Conservation (phyloP, 2,113 vertebrate genomes). For the Riparia riparia region DNA sequence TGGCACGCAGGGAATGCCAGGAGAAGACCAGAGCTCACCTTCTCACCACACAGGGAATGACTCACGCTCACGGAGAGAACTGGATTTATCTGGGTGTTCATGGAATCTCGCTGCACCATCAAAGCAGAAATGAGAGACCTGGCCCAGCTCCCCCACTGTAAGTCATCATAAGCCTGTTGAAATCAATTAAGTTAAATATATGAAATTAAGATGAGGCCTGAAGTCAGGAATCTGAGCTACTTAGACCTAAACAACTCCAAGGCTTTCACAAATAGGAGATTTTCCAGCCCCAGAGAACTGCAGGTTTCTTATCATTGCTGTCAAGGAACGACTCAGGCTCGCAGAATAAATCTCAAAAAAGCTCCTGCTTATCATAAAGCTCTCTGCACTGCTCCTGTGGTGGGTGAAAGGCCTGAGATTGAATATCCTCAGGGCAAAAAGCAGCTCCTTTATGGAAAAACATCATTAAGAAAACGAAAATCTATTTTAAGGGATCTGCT, state of each 20-base stretch:
- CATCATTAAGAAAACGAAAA: neutral
- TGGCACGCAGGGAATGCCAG: neutral
- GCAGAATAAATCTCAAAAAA: neutral
- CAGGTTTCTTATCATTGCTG: neutral
- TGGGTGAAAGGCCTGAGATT: neutral
- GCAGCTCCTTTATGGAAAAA: neutral
- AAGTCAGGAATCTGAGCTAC: slow-evolving; percentile 29
- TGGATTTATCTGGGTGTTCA: neutral
- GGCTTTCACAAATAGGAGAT: neutral
- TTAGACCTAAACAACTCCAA: neutral
- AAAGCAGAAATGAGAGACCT: neutral
- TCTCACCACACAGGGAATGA: neutral
- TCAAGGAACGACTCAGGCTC: neutral
- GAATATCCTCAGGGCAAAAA: slow-evolving; percentile 10
- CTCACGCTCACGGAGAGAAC: neutral
- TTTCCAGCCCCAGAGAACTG: neutral
- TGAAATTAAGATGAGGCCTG: slow-evolving; percentile 23
- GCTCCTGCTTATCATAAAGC: neutral
- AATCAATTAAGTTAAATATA: slow-evolving; percentile 9
- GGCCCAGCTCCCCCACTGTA: neutral
- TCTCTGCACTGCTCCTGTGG: neutral
- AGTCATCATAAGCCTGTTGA: neutral
- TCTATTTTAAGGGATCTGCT: neutral
- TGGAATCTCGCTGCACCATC: neutral
- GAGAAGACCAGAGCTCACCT: neutral